A percentile compares a stretch with the other conserved stretches of the same genome.
Conservation (phyloP, 2,797 vertebrate genomes). For the Cottoperca gobio region DNA sequence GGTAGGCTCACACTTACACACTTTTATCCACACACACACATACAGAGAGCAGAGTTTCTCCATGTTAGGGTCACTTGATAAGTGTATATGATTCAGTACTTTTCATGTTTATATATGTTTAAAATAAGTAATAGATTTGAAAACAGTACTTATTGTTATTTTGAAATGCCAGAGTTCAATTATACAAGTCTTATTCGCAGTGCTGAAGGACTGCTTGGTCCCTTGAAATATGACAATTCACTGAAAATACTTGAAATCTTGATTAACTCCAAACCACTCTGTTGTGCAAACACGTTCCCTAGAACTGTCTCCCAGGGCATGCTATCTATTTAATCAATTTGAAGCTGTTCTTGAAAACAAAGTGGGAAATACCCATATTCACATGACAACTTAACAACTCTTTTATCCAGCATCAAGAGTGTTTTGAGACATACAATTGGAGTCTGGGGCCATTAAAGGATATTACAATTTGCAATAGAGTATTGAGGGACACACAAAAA, state of each 20-base stretch:
- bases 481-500: neutral
- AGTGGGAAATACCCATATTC: neutral
- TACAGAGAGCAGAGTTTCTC: neutral
- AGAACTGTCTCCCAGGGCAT: neutral
- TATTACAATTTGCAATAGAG: neutral
- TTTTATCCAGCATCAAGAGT: neutral
- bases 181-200: neutral
- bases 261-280: neutral
- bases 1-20: neutral
- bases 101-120: neutral
- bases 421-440: neutral
- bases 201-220: neutral
- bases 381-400: neutral
- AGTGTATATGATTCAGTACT: neutral
- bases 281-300: neutral
- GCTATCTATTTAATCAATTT: conserved; percentile 24
- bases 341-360: conserved; percentile 8
- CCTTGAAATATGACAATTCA: neutral
- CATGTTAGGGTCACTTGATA: neutral
- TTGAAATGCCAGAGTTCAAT: neutral
- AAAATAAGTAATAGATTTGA: neutral
- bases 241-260: neutral
- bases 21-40: conserved; percentile 2
- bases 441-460: neutral
- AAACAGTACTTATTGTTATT: neutral